These are phyloP conservation scores for Gastrophryne carolinensis DNA, from an alignment of 2,797 vertebrate species.

Conservation along the genomic window DNA sequence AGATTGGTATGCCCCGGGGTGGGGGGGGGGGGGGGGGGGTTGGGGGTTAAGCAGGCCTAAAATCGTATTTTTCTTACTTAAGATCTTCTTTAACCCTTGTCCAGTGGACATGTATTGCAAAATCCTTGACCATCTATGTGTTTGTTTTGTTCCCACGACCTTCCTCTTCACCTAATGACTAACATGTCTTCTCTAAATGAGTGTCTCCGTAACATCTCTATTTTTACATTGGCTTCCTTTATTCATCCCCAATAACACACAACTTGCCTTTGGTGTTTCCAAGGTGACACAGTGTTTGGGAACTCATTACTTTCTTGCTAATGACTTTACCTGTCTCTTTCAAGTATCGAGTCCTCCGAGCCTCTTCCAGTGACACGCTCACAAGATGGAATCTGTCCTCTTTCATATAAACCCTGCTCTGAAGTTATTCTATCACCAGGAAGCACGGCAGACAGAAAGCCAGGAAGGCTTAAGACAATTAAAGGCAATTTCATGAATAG, in stretches of 20 bases:
- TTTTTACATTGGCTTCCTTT: neutral
- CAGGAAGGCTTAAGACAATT: conserved; percentile 25
- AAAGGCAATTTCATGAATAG: conserved; percentile 28
- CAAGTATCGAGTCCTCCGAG: conserved; percentile 15
- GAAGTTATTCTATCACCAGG: conserved; percentile 22
- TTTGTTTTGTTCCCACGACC: no score
- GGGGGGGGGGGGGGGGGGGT: no score
- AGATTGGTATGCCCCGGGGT: no score
- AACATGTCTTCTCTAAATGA: neutral
- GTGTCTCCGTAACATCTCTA: neutral
- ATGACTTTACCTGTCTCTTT: neutral
- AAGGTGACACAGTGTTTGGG: neutral
- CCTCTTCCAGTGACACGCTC: neutral
- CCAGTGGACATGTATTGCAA: no score
- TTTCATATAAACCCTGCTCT: conserved; percentile 14
- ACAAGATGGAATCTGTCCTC: neutral
- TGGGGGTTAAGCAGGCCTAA: no score
- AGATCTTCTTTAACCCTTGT: no score
- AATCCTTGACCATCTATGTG: no score
- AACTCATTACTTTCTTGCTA: neutral
- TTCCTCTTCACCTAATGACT: no score
- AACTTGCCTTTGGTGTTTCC: neutral
- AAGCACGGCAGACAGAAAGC: conserved; percentile 21
- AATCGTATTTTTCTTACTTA: no score
- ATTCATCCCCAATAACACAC: neutral